Conservation (phyloP, 2,888 invertebrate genomes). For the Desoria tigrina region DNA sequence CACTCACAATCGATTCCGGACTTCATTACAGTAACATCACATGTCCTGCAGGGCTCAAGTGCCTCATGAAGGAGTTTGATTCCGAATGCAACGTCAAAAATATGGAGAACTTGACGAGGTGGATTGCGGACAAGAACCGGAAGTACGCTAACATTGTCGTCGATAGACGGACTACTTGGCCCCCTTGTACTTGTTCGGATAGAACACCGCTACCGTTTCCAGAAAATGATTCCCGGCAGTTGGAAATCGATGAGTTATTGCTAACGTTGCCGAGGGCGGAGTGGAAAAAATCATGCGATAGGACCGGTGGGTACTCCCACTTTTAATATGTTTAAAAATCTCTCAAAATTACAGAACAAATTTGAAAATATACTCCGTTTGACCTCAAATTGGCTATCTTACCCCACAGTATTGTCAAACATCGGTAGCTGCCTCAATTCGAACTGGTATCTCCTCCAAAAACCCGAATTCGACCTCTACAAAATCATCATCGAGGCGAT, state of each 20-base stretch:
- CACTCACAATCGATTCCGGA: neutral
- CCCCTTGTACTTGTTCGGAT: neutral
- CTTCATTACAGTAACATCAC: neutral
- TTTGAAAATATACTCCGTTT: too few relatives aligned
- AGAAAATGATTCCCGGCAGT: neutral
- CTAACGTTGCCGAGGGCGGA: neutral
- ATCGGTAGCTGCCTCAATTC: too few relatives aligned
- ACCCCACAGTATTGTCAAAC: too few relatives aligned
- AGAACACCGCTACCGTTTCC: neutral
- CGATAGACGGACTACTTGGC: neutral
- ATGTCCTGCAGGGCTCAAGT: neutral
- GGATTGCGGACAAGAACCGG: neutral
- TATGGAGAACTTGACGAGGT: neutral
- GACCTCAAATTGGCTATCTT: too few relatives aligned
- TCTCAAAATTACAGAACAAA: neutral
- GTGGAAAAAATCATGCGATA: neutral
- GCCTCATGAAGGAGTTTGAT: slow-evolving; percentile 3
- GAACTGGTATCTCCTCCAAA: too few relatives aligned
- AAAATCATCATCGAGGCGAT: too few relatives aligned
- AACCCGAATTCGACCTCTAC: too few relatives aligned
- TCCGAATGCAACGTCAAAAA: neutral
- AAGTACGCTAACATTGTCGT: neutral
- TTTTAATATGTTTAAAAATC: too few relatives aligned
- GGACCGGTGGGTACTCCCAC: neutral
- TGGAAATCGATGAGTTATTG: neutral